Percentiles rank a stretch among this genome's conserved stretches.
These are phyloP conservation scores for Rhinopithecus roxellana DNA, from an alignment of 2,113 vertebrate genomes.

Conservation along the genomic window DNA sequence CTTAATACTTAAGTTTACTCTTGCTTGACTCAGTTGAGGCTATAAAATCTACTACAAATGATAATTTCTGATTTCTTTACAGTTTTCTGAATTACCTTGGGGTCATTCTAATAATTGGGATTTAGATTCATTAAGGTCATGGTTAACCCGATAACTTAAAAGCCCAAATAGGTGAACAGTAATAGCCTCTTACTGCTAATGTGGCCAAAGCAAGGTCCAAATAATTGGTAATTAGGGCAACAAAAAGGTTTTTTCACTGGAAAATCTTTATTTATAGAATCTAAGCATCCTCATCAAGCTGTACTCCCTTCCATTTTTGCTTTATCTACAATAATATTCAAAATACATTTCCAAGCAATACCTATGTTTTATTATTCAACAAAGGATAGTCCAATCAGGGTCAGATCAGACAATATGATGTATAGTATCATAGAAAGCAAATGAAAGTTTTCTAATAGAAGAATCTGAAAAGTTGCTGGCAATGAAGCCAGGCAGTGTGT, in stretches of 20 bases:
- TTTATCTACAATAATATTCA: background rate
- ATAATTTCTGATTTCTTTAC: background rate
- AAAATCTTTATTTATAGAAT: background rate
- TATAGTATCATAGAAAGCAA: background rate
- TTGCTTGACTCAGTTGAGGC: background rate
- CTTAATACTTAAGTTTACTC: background rate
- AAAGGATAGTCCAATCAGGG: slow-evolving; percentile 16
- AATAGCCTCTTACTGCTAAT: background rate
- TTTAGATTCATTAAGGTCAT: background rate
- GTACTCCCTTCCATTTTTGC: background rate
- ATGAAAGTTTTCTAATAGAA: slow-evolving; percentile 40
- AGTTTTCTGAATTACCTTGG: background rate
- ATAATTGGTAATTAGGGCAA: background rate
- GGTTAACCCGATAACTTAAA: background rate
- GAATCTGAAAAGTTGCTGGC: slow-evolving; percentile 34
- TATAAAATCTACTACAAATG: background rate
- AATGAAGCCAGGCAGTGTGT: background rate
- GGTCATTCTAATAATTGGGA: background rate
- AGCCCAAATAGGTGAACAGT: background rate
- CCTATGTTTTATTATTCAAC: slow-evolving; percentile 20
- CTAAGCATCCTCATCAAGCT: background rate
- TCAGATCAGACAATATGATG: slow-evolving; percentile 20
- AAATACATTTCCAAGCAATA: background rate
- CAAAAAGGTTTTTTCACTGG: background rate
- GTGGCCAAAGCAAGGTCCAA: background rate